Evolutionary conservation across 1,140 invertebrate species (phyloP).

Genomic region (Adelges cooleyi): DNA sequence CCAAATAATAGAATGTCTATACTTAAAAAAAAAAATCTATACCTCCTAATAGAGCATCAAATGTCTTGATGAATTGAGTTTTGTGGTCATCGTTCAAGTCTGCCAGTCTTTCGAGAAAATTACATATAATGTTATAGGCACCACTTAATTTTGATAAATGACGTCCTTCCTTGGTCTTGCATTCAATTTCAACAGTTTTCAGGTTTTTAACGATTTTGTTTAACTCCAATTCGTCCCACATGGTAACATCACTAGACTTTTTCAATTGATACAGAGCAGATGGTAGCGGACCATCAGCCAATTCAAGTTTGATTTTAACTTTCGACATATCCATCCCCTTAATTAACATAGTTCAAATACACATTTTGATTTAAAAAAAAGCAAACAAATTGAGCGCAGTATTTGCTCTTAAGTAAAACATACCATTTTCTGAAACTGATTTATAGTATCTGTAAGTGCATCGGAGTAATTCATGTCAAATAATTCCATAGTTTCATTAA

Average conservation of each 20-base stretch:
- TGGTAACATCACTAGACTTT: not conserved
- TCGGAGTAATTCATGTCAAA: slow-evolving; percentile 9
- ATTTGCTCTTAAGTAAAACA: not conserved
- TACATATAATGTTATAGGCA: slow-evolving; percentile 3
- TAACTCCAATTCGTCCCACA: not conserved
- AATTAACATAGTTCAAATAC: not conserved
- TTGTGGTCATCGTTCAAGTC: not conserved
- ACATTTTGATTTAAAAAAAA: not conserved
- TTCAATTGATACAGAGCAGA: not conserved
- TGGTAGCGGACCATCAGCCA: not conserved
- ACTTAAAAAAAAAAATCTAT: not conserved
- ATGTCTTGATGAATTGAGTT: not conserved
- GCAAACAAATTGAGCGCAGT: not conserved
- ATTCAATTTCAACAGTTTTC: not conserved
- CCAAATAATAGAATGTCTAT: no score
- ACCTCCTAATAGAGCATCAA: slow-evolving; percentile 1
- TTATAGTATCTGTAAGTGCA: slow-evolving; percentile 6
- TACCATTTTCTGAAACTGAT: slow-evolving; percentile 8
- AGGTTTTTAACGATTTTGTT: not conserved
- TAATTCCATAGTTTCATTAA: slow-evolving; percentile 10
- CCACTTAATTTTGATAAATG: not conserved
- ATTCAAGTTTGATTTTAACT: not conserved
- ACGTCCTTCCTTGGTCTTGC: not conserved
- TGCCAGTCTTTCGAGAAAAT: not conserved
- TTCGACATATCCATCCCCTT: not conserved